Base-by-base conservation (phyloP, 2,113 vertebrate species). In the Mastomys natalensis region DNA sequence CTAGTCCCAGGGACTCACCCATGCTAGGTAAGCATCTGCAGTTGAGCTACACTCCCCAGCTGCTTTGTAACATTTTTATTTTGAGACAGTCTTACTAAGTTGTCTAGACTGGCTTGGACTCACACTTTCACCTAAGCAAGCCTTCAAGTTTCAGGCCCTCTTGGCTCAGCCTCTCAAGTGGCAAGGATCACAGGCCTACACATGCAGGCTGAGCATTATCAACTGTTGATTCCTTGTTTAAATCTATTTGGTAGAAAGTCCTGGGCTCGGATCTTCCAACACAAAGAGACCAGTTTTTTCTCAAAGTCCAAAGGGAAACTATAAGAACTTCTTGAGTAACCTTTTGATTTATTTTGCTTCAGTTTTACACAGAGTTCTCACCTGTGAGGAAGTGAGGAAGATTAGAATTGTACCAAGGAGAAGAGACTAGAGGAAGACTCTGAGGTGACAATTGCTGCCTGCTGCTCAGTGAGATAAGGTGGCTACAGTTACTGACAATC, bases 221-320 rank as follows among this genome's bases (percentile, higher is more conserved):
- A 9, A 45, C 43, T 45, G 17, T 66, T 48, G 22, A 87, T 87
- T 82, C 13, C 12, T 89, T 34, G 60, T 70, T 87, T 45, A 45
- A 51, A 9, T 2, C 0, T 43, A 3, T 66, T 51, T 72, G 68
- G 21, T 74, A 5, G 45, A 70, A 82, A 10, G n/a, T 43, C 62
- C 34, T 6, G 86, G 15, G 48, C 84, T 88, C 40, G 34, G 40
- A 37, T 88, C 76, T 90, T 66, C 62, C 37, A 24, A 37, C 60
- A 62, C 40, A 80, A 60, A 66, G 55, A 91, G 82, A 58, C 7
- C 48, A 60, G 11, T 82, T 96, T 94, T 90, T 21, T 92, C 43
- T 93, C 53, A 88, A 89, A 85, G 15, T 55, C 70, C 70, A 64
- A 85, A 85, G 45, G 26, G 24, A 86, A 15, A 55, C 3, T 24